Evolutionary conservation across 1,140 invertebrate species (phyloP).

Genomic region (Pollicipes pollicipes): DNA sequence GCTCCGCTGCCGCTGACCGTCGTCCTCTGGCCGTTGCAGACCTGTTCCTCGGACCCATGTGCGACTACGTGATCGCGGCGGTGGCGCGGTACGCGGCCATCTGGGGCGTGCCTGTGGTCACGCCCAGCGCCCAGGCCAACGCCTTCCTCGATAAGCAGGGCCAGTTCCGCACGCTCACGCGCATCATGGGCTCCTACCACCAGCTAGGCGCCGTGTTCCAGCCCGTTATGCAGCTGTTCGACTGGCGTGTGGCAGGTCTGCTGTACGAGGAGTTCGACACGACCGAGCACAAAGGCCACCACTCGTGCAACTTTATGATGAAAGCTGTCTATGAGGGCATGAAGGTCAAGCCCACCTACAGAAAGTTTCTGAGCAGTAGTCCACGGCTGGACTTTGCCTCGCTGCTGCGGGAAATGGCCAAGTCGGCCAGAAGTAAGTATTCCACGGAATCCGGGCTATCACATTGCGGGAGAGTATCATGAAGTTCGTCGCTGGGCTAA

Average conservation of each 20-base stretch:
- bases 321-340: neutral
- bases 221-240: slow-evolving; percentile 45
- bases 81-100: slow-evolving; percentile 66
- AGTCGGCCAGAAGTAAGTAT: no score
- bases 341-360: neutral
- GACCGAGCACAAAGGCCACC: slow-evolving; percentile 19
- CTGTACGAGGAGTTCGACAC: slow-evolving; percentile 47
- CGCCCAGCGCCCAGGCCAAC: slow-evolving; percentile 61
- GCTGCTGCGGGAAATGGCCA: neutral
- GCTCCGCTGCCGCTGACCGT: no score
- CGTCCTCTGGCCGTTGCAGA: slow-evolving; percentile 37
- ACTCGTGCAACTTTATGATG: slow-evolving; percentile 11
- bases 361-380: neutral
- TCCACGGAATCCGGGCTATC: no score
- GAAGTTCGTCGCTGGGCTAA: no score
- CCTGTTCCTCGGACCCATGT: slow-evolving; percentile 74
- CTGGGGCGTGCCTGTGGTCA: slow-evolving; percentile 77
- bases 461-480: no score
- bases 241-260: slow-evolving; percentile 46
- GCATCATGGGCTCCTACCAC: slow-evolving; percentile 65
- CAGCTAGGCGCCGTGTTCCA: slow-evolving; percentile 39
- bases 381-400: neutral
- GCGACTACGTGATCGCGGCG: slow-evolving; percentile 77
- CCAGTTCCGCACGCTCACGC: slow-evolving; percentile 57
- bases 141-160: slow-evolving; percentile 48